Conservation (phyloP, 2,113 vertebrate genomes). For the Cryptomyrus ogoouensis region DNA sequence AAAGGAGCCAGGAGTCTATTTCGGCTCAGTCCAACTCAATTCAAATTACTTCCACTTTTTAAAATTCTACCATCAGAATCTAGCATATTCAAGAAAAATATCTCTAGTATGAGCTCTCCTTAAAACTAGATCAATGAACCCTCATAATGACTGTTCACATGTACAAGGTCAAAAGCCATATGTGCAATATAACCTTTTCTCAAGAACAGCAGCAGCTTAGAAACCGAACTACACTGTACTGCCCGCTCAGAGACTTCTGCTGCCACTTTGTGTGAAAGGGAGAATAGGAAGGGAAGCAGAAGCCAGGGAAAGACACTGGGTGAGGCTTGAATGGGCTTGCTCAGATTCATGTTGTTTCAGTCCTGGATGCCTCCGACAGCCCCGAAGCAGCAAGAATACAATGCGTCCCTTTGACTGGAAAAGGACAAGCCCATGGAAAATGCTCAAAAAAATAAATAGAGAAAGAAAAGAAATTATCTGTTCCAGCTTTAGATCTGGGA, state of each 20-base stretch:
- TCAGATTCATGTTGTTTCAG: background rate
- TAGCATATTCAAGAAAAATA: background rate
- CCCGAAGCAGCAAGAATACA: background rate
- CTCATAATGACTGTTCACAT: background rate
- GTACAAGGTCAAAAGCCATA: background rate
- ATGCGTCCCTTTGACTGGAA: background rate
- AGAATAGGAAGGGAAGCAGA: background rate
- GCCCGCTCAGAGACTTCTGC: background rate
- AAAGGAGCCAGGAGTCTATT: background rate
- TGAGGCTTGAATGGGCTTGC: background rate
- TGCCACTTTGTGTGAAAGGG: background rate
- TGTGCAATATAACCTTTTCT: background rate
- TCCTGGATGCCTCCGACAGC: background rate
- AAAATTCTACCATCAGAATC: background rate
- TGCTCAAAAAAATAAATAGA: background rate
- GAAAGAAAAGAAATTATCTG: background rate
- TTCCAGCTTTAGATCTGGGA: background rate
- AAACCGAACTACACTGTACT: background rate
- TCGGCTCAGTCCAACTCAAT: background rate
- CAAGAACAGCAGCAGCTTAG: background rate
- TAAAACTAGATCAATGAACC: background rate
- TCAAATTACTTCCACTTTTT: background rate
- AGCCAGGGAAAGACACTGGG: background rate
- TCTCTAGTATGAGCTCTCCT: background rate
- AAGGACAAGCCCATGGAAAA: background rate